Conservation (phyloP, 2,113 vertebrate species). For the Gadus macrocephalus region DNA sequence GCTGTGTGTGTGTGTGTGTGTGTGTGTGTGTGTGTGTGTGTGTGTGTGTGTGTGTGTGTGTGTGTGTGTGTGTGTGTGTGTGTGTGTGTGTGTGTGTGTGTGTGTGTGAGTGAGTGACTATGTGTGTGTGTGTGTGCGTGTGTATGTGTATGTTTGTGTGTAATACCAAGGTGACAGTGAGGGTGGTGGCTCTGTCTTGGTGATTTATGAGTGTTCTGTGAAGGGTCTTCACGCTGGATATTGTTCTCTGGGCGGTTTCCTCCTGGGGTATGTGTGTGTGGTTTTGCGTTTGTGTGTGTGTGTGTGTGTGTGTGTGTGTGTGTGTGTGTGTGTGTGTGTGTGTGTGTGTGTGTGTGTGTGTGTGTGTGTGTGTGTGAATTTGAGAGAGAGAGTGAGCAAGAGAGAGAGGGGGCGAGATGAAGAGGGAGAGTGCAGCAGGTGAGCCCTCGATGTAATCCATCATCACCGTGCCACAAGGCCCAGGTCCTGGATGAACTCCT, state of each 20-base stretch:
- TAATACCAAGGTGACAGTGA: constrained; percentile 67
- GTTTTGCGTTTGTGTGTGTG: no score
- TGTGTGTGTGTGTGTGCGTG: constrained; percentile 17
- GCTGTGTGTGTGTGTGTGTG: background rate
- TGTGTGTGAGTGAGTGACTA: background rate
- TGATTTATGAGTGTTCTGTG: constrained; percentile 77
- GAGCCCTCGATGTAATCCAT: constrained; percentile 71
- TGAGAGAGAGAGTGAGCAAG: constrained; percentile 4
- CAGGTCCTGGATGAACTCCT: constrained; percentile 51
- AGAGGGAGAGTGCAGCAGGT: constrained; percentile 65
- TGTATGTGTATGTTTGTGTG: constrained; percentile 34
- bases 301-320: constrained; percentile 48
- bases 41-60: background rate
- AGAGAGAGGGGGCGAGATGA: constrained; percentile 54
- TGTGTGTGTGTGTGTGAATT: constrained; percentile 12
- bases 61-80: background rate
- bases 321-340: constrained; percentile 43
- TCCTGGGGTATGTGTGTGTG: constrained; percentile 44
- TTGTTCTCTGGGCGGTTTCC: constrained; percentile 76
- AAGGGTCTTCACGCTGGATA: constrained; percentile 77
- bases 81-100: constrained; percentile 17
- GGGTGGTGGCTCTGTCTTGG: constrained; percentile 74
- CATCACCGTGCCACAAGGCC: constrained; percentile 59
- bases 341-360: constrained; percentile 2
- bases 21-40: constrained; percentile 8